Conservation (phyloP, 1,140 invertebrate genomes). For the silkworm (Bombyx mori) region ASM3026992v2 NC_085124.1:12646001-12646500, state of each 20-base stretch:
- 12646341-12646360: slow-evolving; percentile 70
- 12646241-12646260: slow-evolving; percentile 52
- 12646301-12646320: slow-evolving; percentile 80
- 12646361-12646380: slow-evolving; percentile 56
- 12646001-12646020: slow-evolving; percentile 36
- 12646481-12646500: slow-evolving; percentile 40
- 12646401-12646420: slow-evolving; percentile 74
- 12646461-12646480: slow-evolving; percentile 73
- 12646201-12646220: slow-evolving; percentile 14
- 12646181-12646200: slow-evolving; percentile 12
- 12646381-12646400: slow-evolving; percentile 75
- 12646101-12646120: slow-evolving; percentile 9
- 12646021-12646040: slow-evolving; percentile 69
- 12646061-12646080: slow-evolving; percentile 70
- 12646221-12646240: slow-evolving; percentile 15
- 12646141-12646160: slow-evolving; percentile 60
- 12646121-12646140: slow-evolving; percentile 49
- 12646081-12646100: neutral
- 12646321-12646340: slow-evolving; percentile 76
- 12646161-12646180: slow-evolving; percentile 12
- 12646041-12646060: slow-evolving; percentile 76
- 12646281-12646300: slow-evolving; percentile 84
- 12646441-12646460: slow-evolving; percentile 76
- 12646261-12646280: slow-evolving; percentile 69
- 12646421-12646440: slow-evolving; percentile 68